These are phyloP conservation scores for Autographa gamma DNA, from an alignment of 2,888 invertebrate genomes.

Conservation along the genomic window DNA sequence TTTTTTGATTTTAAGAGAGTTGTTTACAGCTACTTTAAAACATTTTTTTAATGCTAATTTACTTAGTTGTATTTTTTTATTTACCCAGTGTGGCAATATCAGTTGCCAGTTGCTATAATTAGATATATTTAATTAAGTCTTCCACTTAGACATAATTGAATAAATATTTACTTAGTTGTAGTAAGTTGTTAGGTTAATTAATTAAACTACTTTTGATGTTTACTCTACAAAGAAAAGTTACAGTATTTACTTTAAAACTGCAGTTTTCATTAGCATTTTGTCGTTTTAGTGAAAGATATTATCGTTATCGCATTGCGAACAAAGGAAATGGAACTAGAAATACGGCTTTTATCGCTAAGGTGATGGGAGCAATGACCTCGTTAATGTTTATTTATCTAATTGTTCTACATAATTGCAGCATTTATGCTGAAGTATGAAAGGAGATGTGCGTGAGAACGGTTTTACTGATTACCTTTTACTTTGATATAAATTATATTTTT, in stretches of 20 bases:
- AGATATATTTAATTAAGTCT: background rate
- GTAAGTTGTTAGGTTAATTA: background rate
- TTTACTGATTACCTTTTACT: slow-evolving; percentile 16
- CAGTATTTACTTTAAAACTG: slow-evolving; percentile 36
- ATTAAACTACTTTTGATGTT: slow-evolving; percentile 15
- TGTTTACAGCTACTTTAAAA: too few species aligned
- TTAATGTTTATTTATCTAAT: slow-evolving; percentile 37
- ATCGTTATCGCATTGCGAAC: slow-evolving; percentile 61
- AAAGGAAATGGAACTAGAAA: slow-evolving; percentile 73
- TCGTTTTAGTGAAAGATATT: slow-evolving; percentile 46
- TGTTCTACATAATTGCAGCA: slow-evolving; percentile 36
- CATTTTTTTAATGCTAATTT: too few species aligned
- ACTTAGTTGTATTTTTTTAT: too few species aligned
- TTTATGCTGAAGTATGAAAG: slow-evolving; percentile 41
- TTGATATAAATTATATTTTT: background rate
- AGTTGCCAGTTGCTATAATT: too few species aligned
- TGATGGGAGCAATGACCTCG: slow-evolving; percentile 70
- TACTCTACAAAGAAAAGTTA: slow-evolving; percentile 13
- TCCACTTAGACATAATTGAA: background rate
- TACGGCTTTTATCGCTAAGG: slow-evolving; percentile 70
- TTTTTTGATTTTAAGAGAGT: slow-evolving; percentile 41
- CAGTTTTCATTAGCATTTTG: slow-evolving; percentile 28
- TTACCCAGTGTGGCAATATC: too few species aligned
- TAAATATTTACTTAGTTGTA: background rate
- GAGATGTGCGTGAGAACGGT: slow-evolving; percentile 36